Evolutionary conservation across 2,888 invertebrate species (phyloP), one percentile per base, ranked within the genome.

Genomic region (Caenorhabditis panamensis): DNA sequence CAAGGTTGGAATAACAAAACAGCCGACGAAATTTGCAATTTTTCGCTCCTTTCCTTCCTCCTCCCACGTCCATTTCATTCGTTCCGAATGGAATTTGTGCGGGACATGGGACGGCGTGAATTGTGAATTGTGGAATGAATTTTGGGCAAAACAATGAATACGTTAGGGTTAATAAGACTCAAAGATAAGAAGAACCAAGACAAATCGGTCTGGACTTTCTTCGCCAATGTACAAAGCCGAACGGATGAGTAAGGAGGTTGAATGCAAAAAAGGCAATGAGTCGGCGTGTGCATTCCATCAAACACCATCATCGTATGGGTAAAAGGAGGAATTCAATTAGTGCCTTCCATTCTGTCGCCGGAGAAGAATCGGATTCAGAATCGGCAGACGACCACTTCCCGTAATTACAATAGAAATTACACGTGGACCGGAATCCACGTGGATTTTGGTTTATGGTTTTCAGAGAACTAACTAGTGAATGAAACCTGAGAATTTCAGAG

Each of bases 251-350:
- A 20, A 59, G 36, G 22, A 44, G 22, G 59, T 22, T 24, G 54
- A 31, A 53, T 8, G 24, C 47, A 18, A 36, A 53, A 62, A 68
- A n/a, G n/a, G n/a, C n/a, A 58, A 64, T 49, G 51, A 64, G 49
- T 63, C 63, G 71, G 62, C 20, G 71, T 63, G 56, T 72, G 63
- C 56, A 64, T 73, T 72, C 72, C 72, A 73, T 73, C 73, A 73
- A 73, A 64, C 64, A 73, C 63, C 73, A 73, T 64, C 72, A 63
- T 56, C 36, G 64, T 64, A 58, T 59, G 64, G 51, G 58, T 37
- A 59, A 64, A 63, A 28, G 51, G 59, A 73, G 47, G 36, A 59
- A 73, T 64, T 73, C 58, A 73, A 73, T 73, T 73, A 73, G 73
- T 73, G 73, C 28, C 73, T 66, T 73, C 64, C 64, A 73, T 73